Conservation (phyloP, 2,888 invertebrate genomes). For the Octonoba sinensis region DNA sequence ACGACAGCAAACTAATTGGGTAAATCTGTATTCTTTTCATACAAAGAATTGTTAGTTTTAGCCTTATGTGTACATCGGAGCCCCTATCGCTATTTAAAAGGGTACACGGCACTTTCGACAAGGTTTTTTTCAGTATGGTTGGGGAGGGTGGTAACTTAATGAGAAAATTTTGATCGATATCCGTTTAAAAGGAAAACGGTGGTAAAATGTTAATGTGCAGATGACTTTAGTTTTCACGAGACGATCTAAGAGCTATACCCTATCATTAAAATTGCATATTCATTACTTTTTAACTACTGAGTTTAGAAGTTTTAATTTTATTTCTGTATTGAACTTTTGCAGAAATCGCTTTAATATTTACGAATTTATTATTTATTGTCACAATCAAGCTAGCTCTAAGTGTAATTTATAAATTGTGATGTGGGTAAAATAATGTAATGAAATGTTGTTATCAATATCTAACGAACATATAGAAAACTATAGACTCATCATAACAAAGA, state of each 20-base stretch:
- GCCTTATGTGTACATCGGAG: constrained; percentile 6
- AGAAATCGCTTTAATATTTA: not conserved
- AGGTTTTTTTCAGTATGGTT: not conserved
- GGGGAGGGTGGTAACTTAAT: constrained; percentile 28
- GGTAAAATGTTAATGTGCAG: constrained; percentile 19
- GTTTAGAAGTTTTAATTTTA: constrained; percentile 18
- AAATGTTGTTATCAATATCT: too few species aligned
- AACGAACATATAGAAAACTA: too few species aligned
- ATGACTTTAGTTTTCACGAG: constrained; percentile 5
- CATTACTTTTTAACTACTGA: constrained; percentile 39
- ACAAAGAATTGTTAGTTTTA: constrained; percentile 13
- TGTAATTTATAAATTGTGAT: too few species aligned
- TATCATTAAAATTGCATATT: constrained; percentile 32
- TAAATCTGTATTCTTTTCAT: constrained; percentile 8
- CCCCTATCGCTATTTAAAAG: constrained; percentile 39
- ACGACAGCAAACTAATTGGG: constrained; percentile 25
- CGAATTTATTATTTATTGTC: not conserved
- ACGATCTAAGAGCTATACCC: constrained; percentile 16
- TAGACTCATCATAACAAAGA: too few species aligned
- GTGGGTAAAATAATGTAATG: too few species aligned
- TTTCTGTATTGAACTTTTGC: constrained; percentile 1
- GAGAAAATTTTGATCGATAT: constrained; percentile 54
- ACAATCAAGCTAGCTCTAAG: too few species aligned
- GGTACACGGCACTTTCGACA: constrained; percentile 18
- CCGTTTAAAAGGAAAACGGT: constrained; percentile 29